These are phyloP conservation scores for Andrena trimmerana DNA, from an alignment of 2,888 invertebrate species.

Conservation along the genomic window DNA sequence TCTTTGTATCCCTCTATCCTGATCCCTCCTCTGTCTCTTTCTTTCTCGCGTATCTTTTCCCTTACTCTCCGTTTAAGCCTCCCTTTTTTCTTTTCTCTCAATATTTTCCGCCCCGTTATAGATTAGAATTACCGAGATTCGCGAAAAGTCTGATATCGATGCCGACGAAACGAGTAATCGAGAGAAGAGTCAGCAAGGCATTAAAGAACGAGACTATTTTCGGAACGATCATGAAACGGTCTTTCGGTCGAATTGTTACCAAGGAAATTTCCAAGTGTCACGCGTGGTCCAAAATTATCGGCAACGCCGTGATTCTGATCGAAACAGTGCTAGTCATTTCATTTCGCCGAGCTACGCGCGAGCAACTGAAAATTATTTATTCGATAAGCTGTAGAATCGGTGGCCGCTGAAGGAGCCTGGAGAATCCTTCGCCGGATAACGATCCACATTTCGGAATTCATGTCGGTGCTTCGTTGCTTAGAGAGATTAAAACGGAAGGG, in stretches of 20 bases:
- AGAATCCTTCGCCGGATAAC: not conserved
- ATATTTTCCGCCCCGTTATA: slow-evolving; percentile 37
- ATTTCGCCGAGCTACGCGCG: slow-evolving; percentile 20
- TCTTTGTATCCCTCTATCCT: slow-evolving; percentile 21
- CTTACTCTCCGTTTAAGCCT: slow-evolving; percentile 31
- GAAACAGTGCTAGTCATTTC: slow-evolving; percentile 57
- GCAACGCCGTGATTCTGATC: slow-evolving; percentile 33
- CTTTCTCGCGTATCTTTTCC: slow-evolving; percentile 28
- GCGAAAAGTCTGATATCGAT: not conserved
- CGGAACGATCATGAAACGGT: not conserved
- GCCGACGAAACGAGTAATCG: not conserved
- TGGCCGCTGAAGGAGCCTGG: slow-evolving; percentile 1
- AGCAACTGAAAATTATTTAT: slow-evolving; percentile 52
- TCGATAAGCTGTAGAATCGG: slow-evolving; percentile 45
- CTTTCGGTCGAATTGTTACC: not conserved
- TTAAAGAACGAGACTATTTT: not conserved
- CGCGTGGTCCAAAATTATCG: not conserved
- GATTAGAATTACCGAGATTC: slow-evolving; percentile 45
- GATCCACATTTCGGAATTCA: not conserved
- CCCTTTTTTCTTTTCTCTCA: slow-evolving; percentile 26
- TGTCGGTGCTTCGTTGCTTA: slow-evolving; percentile 28
- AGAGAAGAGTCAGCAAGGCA: not conserved
- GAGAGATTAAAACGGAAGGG: slow-evolving; percentile 1
- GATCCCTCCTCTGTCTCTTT: slow-evolving; percentile 20
- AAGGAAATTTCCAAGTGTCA: not conserved